Base-by-base conservation (phyloP, 1,140 invertebrate species). In the Drosophila neocordata region DNA sequence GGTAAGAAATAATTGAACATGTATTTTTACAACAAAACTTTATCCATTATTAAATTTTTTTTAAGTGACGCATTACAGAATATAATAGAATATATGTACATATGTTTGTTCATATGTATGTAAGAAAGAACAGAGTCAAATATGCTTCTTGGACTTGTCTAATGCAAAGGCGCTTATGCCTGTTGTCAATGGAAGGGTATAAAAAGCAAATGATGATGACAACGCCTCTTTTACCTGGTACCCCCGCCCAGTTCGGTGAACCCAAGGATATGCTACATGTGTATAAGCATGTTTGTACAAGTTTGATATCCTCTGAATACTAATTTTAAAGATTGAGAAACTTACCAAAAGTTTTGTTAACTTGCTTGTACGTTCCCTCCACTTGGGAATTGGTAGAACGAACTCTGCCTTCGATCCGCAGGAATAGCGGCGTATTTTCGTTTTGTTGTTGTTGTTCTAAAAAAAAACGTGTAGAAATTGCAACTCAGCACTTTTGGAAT, bases 211-310 rank as follows among this genome's bases (percentile, higher is more conserved):
- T 7, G 38, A 51, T 24, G 51, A 18, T 8, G 31, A 20, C 8
- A 20, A 31, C 12, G 15, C 44, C n/a, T 48, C 65, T 48, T 48
- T 48, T 85, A 87, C 74, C 82, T 87, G 81, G 8, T 65, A 52
- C 53, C 48, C 27, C 52, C 58, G 53, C 62, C 51, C 65, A 82
- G 82, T 80, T 85, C 74, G 74, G 31, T 69, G 74, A 78, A 74
- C 82, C 41, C 37, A 65, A 59, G 13, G 38, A 60, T 27, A 27
- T 51, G 63, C 38, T 60, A 51, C 24, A 51, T 35, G 22, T 24
- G 22, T 24, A 63, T 13, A 27, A 38, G 74, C 68, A 76, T 65
- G 77, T 11, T 69, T n/a, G 56, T 58, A 79, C 76, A 83, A 20
- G 75, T 69, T 78, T 62, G 12, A 24, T 31, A 64, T 66, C 18